Percentiles rank a stretch among this genome's conserved stretches.
Evolutionary conservation across 2,888 invertebrate species (phyloP).

Genomic region (Gandaritis pyraliata): DNA sequence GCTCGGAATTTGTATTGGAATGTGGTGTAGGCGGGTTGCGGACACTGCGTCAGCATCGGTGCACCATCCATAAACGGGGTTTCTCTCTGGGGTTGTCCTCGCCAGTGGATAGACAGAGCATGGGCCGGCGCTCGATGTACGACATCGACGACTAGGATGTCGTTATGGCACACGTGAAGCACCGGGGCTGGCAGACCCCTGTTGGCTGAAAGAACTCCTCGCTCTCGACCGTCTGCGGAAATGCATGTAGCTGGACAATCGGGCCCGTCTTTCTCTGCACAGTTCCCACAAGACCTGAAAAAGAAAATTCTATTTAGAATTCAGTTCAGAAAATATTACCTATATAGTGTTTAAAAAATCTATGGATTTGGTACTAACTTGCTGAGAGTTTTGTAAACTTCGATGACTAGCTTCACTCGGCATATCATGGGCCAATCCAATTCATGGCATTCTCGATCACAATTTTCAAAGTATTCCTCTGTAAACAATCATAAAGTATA

Average conservation of each 20-base stretch:
- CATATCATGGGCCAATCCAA: constrained; percentile 92
- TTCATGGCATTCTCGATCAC: constrained; percentile 90
- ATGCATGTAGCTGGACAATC: constrained; percentile 87
- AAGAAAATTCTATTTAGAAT: not conserved
- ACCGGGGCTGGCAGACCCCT: constrained; percentile 86
- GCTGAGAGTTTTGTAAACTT: constrained; percentile 88
- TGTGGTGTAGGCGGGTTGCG: constrained; percentile 88
- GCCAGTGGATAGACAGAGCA: constrained; percentile 91
- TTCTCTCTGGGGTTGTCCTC: constrained; percentile 88
- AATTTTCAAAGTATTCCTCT: constrained; percentile 90
- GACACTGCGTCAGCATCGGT: constrained; percentile 91
- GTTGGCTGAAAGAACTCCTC: constrained; percentile 88
- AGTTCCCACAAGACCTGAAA: constrained; percentile 86
- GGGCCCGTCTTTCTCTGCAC: constrained; percentile 83
- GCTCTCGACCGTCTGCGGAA: constrained; percentile 86
- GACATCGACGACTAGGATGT: constrained; percentile 90
- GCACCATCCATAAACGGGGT: constrained; percentile 91
- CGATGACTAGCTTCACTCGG: constrained; percentile 89
- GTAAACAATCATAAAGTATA: constrained; percentile 62
- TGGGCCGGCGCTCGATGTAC: constrained; percentile 89
- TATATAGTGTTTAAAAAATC: not conserved
- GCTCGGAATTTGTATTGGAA: constrained; percentile 92
- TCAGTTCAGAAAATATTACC: not conserved
- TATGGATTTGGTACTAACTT: constrained; percentile 77
- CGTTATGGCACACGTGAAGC: constrained; percentile 89